Evolutionary conservation across 2,888 invertebrate genomes (phyloP), one percentile per base, ranked within the genome.

Genomic region (Archaeoteleia sp.): DNA sequence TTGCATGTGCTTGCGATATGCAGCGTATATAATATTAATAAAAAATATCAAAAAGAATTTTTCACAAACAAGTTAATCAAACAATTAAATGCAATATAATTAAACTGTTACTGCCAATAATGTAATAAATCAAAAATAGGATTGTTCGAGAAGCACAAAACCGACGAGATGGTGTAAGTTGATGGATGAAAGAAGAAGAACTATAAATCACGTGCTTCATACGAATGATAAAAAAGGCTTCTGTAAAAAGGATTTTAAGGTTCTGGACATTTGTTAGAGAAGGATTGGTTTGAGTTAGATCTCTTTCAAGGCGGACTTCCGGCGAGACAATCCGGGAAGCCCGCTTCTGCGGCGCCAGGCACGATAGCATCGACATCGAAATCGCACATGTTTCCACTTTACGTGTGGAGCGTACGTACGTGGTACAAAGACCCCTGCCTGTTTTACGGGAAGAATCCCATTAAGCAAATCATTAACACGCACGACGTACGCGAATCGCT

Each of bases 341-440:
- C 67, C 49, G 49, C 58, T 61, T 54, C 68, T 58, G 39, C 68
- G 77, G 78, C 78, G 79, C 79, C 78, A 74, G 61, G 53, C 57
- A 34, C 69, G 78, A 79, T 79, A 79, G 53, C 74, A 77, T 79
- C 78, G 67, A 49, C 53, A 39, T 27, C 54, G 45, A 68, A 66
- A 73, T 76, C 75, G 71, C 79, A 78, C 72, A 78, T 78, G 79
- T 78, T 78, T 78, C 73, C 74, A 72, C 73, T 78, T 78, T 78
- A 79, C 75, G 72, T 70, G 72, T 70, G 69, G 72, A 9, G 62
- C 58, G 37, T 63, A 62, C 68, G 13, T 49, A 62, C 48, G 17
- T 30, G 15, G 10, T 43, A 68, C 68, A 62, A 57, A 67, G 51
- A 17, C 20, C 43, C 45, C 34, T 5, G 40, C 35, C 45, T 48